Base-by-base conservation (phyloP, 2,888 invertebrate genomes). In the Agrochola macilenta region DNA sequence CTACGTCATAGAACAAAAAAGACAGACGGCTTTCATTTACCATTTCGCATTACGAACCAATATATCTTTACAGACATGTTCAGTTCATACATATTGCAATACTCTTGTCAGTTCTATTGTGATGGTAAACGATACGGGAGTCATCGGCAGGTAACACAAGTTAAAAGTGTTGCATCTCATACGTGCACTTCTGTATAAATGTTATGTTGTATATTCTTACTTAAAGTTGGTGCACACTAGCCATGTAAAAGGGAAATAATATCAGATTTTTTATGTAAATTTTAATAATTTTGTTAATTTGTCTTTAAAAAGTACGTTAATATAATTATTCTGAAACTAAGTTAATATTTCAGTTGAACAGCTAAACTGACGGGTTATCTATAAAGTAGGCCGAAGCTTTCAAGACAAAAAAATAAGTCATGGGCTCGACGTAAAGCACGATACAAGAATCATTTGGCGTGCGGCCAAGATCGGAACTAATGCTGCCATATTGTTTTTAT, bases 131-230 rank as follows among this genome's bases (percentile, higher is more conserved):
- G 49, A 26, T 69, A 69, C 23, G 54, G 8, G 54, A 46, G 84
- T 35, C 70, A 84, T 88, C 58, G 66, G 70, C 88, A 83, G 80
- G 80, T 83, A 71, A 52, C 54, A 66, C 65, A 70, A 79, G 74
- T 81, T 76, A 81, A 68, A 82, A 78, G 76, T 82, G 69, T 85
- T 79, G 78, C 85, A 81, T 79, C 74, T 82, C 69, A 71, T 74
- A 82, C 82, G 85, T 84, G 87, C 75, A 70, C 70, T 74, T 76
- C 63, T 68, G 58, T 76, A 14, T 43, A 43, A 57, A 64, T 30
- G 52, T 64, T 69, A 52, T 57, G 35, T 35, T 69, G 58, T 26
- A 23, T 30, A 8, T 60, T 60, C 14, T 23, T 26, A 5, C n/a
- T 72, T 69, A 74, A 54, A 52, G 65, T 12, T 23, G 12, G 72